Evolutionary conservation across 1,140 invertebrate genomes (phyloP), one percentile per base, ranked within the genome.

Genomic region (Delia radicum): DNA sequence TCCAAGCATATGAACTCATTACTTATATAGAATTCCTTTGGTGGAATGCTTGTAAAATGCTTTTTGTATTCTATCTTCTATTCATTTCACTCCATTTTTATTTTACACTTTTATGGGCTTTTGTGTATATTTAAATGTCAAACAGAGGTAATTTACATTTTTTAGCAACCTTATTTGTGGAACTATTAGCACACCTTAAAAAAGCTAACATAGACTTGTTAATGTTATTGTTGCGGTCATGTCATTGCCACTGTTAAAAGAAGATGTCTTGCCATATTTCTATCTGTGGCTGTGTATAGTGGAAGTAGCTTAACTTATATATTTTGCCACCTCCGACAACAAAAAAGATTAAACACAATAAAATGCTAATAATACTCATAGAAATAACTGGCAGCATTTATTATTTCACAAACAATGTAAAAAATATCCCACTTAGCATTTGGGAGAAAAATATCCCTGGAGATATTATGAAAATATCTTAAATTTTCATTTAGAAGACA

Each of bases 81-180:
- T 55, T 55, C 48, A n/a, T n/a, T n/a, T n/a, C n/a, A 55, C 24
- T 55, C 24, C 48, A 55, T 55, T 55, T 7, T 8, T 21, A 15
- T 42, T 55, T 15, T 21, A 18, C 21, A n/a, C 48, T 55, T 55
- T 55, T 55, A 55, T 55, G 48, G 48, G 48, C n/a, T 55, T 55
- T 55, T 55, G 48, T 55, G 48, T 21, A 37, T 26, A 69, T 69
- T 69, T 69, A 33, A 69, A 69, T 69, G 65, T 69, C 65, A 69
- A 69, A 69, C 65, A 69, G 65, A 69, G 18, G 65, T 33, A 69
- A 69, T 69, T 69, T 69, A 69, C 29, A 69, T 69, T 69, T 69
- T 67, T 69, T 69, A 69, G 65, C 65, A 69, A 26, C 65, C 29
- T 69, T 69, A 37, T 69, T 69, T 69, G 65, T 69, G 65, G 65